Percentiles rank a stretch among this genome's conserved stretches.
These are phyloP conservation scores for Habropoda laboriosa DNA, from an alignment of 1,140 invertebrate genomes.

Conservation along the genomic window DNA sequence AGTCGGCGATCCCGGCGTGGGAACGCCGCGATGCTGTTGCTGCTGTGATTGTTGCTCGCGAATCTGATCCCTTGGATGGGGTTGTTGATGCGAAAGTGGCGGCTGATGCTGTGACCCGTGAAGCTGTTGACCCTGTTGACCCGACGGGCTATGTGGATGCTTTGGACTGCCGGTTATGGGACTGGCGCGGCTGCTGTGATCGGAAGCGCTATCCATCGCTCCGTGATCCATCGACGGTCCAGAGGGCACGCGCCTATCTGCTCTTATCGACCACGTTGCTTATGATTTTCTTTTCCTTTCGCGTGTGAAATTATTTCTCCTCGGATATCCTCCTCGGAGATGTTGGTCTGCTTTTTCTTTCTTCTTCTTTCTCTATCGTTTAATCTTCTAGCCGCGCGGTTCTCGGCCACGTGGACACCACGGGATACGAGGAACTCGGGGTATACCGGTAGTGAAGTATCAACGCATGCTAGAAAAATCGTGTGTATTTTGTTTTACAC, in stretches of 20 bases:
- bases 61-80: slow-evolving; percentile 77
- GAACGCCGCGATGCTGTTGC: slow-evolving; percentile 76
- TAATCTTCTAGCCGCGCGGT: neutral
- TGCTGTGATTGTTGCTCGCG: slow-evolving; percentile 78
- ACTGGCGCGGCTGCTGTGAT: slow-evolving; percentile 80
- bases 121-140: slow-evolving; percentile 78
- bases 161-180: slow-evolving; percentile 78
- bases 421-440: slow-evolving; percentile 21
- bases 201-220: slow-evolving; percentile 86
- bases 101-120: slow-evolving; percentile 78
- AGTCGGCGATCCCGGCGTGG: slow-evolving; percentile 80
- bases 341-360: neutral
- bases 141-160: slow-evolving; percentile 72
- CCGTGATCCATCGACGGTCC: slow-evolving; percentile 76
- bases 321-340: neutral
- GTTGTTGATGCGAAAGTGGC: slow-evolving; percentile 82
- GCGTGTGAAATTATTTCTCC: too few relatives aligned
- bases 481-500: neutral
- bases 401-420: slow-evolving; percentile 49
- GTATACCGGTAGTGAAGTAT: slow-evolving; percentile 10
- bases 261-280: slow-evolving; percentile 10
- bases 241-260: slow-evolving; percentile 46
- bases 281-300: slow-evolving; percentile 40
- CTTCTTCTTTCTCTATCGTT: neutral
- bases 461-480: slow-evolving; percentile 32